Base-by-base conservation (phyloP, 2,797 vertebrate genomes). In the Meriones psammophilus region DNA sequence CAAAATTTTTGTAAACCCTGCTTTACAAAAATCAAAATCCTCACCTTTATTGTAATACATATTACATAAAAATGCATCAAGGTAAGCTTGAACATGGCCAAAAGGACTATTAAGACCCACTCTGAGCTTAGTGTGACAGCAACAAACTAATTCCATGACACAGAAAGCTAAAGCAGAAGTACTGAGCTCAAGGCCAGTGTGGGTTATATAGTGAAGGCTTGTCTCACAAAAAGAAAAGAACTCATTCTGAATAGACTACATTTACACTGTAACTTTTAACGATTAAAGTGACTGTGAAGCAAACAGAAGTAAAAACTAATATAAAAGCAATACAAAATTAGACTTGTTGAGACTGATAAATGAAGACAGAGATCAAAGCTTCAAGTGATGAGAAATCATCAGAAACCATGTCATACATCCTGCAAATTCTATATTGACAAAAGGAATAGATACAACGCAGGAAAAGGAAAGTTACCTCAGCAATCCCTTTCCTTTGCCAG, bases 161-260 rank as follows among this genome's bases (percentile, higher is more conserved):
- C 30, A 46, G 26, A 36, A 87, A n/a, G n/a, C 50, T 58, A 36
- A 87, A 56, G 24, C 22, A 46, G 6, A 73, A 39, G 24, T 7
- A 9, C n/a, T 39, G n/a, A 39, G 22, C 22, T 81, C 79, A 81
- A 81, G 54, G 20, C 10, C 78, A 80, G 12, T 3, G 10, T 36
- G n/a, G 54, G 22, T 80, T 26, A 36, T 36, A 60, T 26, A 36
- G n/a, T 36, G 46, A 50, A 50, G 46, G 46, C 33, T n/a, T 80
- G 33, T 60, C 78, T 80, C 78, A 80, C 33, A 80, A 50, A 88
- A 5, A 74, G 39, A 42, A 62, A 74, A 76, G 14, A 3, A 89
- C n/a, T 39, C 60, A 69, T 24, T 96, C 13, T 69, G 14, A 95
- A 95, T 13, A 33, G 64, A 86, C 92, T 74, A 26, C 95, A 96